phyloP scores from a whole-genome alignment of 2,797 vertebrate genomes.

The Pangasius djambal region DNA sequence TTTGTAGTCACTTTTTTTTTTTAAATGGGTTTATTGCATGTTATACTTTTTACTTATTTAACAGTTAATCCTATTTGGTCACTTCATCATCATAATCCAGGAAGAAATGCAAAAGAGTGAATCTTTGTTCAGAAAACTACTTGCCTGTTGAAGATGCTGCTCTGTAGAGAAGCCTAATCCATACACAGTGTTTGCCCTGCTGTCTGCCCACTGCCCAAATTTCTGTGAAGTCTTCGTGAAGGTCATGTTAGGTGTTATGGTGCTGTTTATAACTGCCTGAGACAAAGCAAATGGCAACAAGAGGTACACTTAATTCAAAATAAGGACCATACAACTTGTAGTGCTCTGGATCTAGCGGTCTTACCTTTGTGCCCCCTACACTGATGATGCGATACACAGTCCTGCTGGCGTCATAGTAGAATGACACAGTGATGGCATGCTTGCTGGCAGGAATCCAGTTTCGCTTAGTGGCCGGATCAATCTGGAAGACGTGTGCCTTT shows the following conservation, averaged over 20 bases:
- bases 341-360: neutral
- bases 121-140: neutral
- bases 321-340: neutral
- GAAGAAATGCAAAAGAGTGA: neutral
- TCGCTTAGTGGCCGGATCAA: slow-evolving; percentile 91
- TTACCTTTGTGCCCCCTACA: slow-evolving; percentile 93
- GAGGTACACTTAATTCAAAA: neutral
- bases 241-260: slow-evolving; percentile 97
- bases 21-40: neutral
- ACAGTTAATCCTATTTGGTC: too few relatives aligned
- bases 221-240: slow-evolving; percentile 98
- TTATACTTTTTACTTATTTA: neutral
- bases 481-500: slow-evolving; percentile 96
- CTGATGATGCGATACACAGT: slow-evolving; percentile 96
- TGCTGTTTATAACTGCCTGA: slow-evolving; percentile 97
- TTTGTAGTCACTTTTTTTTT: neutral
- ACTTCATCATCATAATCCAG: neutral
- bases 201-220: slow-evolving; percentile 97
- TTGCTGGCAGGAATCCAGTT: slow-evolving; percentile 97
- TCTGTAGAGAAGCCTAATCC: slow-evolving; percentile 92
- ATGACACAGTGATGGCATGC: slow-evolving; percentile 91
- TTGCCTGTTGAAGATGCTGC: slow-evolving; percentile 91
- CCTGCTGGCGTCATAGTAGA: slow-evolving; percentile 91
- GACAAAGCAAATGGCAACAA: slow-evolving; percentile 1
- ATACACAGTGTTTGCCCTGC: slow-evolving; percentile 93